phyloP scores from a whole-genome alignment of 1,140 invertebrate genomes.

The Temnothorax longispinosus region DNA sequence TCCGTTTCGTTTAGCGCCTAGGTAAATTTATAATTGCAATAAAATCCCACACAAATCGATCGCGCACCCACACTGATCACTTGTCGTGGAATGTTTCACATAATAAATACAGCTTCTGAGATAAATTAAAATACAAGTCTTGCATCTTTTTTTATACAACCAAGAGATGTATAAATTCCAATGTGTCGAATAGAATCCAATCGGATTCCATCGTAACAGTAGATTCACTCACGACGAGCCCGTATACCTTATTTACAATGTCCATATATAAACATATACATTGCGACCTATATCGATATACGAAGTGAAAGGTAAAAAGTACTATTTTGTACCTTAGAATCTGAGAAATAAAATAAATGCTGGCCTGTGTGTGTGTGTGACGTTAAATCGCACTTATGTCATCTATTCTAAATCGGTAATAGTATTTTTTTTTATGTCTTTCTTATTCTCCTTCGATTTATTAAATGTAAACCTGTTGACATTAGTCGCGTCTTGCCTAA shows the following conservation, averaged over 20 bases:
- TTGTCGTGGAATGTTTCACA: conserved; percentile 72
- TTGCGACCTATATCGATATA: conserved; percentile 73
- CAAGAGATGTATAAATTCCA: conserved; percentile 56
- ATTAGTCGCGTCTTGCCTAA: conserved; percentile 63
- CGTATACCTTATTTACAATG: conserved; percentile 75
- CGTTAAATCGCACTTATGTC: conserved; percentile 67
- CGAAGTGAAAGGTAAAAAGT: conserved; percentile 71
- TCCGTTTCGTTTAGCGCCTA: conserved; percentile 68
- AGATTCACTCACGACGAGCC: conserved; percentile 70
- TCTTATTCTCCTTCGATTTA: conserved; percentile 57
- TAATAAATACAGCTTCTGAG: conserved; percentile 73
- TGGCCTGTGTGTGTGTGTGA: conserved; percentile 69
- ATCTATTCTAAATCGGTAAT: conserved; percentile 66
- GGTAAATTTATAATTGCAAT: conserved; percentile 76
- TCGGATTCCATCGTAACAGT: conserved; percentile 62
- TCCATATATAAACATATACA: conserved; percentile 76
- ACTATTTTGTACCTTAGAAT: conserved; percentile 75
- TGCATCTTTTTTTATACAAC: conserved; percentile 68
- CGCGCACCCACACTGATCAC: conserved; percentile 63
- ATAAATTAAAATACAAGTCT: conserved; percentile 75
- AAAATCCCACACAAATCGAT: conserved; percentile 71
- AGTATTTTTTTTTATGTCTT: conserved; percentile 48
- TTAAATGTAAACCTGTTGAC: conserved; percentile 70
- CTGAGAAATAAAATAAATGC: conserved; percentile 66
- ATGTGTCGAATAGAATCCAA: conserved; percentile 52